These are phyloP conservation scores for Crocuta crocuta DNA, from an alignment of 2,113 vertebrate genomes.

Conservation along the genomic window DNA sequence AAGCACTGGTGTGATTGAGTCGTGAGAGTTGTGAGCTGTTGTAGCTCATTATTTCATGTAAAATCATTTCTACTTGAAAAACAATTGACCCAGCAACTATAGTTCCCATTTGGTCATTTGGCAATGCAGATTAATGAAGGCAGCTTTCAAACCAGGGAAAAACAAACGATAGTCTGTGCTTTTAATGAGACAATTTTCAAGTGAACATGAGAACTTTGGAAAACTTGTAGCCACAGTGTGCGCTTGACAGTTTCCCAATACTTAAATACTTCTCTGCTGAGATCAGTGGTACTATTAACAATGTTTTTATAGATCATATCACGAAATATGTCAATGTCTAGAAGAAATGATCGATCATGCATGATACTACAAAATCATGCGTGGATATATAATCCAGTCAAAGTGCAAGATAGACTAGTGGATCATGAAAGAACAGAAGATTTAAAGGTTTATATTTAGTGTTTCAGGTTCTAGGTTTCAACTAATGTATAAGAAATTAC, in stretches of 20 bases:
- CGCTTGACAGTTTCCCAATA: neutral
- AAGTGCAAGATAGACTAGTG: neutral
- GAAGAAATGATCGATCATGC: neutral
- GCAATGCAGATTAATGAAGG: conserved; percentile 35
- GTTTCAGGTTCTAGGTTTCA: conserved; percentile 14
- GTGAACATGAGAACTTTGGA: neutral
- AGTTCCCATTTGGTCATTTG: neutral
- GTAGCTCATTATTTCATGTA: conserved; percentile 24
- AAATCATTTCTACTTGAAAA: conserved; percentile 62
- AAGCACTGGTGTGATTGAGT: neutral
- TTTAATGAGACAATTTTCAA: conserved; percentile 11
- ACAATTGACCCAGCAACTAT: neutral
- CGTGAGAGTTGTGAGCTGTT: neutral
- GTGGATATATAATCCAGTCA: neutral
- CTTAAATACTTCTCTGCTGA: neutral
- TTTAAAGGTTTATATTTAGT: neutral
- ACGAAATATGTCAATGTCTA: neutral
- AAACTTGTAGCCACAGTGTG: neutral
- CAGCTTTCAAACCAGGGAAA: neutral
- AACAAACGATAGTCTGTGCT: neutral
- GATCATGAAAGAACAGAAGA: neutral
- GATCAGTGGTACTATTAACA: neutral
- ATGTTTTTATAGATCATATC: neutral
- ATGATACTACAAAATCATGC: neutral
- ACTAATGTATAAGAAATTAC: neutral